A percentile compares a stretch with the other conserved stretches of the same genome.
Evolutionary conservation across 2,888 invertebrate species (phyloP).

Genomic region (Eledona agricola): DNA sequence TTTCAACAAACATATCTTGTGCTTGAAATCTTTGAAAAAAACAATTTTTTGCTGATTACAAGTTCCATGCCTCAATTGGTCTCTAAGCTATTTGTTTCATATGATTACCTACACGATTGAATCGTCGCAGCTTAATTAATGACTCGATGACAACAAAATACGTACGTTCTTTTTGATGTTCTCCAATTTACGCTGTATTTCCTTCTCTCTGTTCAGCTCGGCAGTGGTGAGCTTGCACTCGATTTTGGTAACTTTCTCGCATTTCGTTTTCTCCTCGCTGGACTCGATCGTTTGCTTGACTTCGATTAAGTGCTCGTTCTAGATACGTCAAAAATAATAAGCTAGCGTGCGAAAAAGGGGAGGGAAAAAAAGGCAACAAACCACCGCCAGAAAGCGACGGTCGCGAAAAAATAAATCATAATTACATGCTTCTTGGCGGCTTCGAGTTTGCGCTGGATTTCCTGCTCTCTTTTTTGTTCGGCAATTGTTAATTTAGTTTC

Average conservation of each 20-base stretch:
- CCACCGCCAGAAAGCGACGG: not conserved
- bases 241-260: constrained; percentile 64
- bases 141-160: constrained; percentile 47
- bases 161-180: constrained; percentile 85
- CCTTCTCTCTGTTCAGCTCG: constrained; percentile 84
- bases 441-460: constrained; percentile 86
- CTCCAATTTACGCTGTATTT: constrained; percentile 86
- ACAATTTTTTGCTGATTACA: no score
- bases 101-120: not conserved
- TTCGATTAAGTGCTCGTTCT: constrained; percentile 58
- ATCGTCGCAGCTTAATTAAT: not conserved
- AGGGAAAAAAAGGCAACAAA: constrained; percentile 7
- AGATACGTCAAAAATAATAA: constrained; percentile 15
- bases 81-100: no score
- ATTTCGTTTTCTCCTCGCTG: constrained; percentile 55
- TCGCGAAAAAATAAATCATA: constrained; percentile 47
- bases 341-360: not conserved
- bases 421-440: constrained; percentile 85
- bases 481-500: constrained; percentile 81
- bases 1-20: no score
- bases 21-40: no score
- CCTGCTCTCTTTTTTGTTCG: constrained; percentile 84
- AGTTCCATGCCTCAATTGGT: no score
- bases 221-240: constrained; percentile 80
- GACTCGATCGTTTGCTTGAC: constrained; percentile 55